Evolutionary conservation across 1,140 invertebrate genomes (phyloP).

Genomic region (Sitobion miscanthi): DNA sequence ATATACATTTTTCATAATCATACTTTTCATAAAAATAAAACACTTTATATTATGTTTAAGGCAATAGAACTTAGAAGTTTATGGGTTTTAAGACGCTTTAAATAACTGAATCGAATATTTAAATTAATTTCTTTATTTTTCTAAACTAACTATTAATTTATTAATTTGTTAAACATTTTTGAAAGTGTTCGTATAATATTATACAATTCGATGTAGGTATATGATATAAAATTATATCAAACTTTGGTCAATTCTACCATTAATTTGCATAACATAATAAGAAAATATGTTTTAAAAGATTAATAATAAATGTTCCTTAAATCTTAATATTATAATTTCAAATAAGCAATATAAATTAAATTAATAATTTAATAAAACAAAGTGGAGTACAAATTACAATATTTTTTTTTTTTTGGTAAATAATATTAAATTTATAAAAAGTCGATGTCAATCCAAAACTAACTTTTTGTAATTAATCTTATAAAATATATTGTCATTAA

Average conservation of each 20-base stretch:
- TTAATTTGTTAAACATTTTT: no score
- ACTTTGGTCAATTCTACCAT: no score
- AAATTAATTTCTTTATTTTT: neutral
- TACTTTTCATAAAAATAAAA: neutral
- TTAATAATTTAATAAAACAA: neutral
- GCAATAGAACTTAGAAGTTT: neutral
- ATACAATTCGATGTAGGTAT: no score
- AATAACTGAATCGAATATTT: neutral
- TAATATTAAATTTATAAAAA: neutral
- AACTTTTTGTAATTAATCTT: neutral
- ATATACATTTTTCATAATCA: neutral
- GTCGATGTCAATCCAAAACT: neutral
- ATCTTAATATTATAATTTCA: neutral
- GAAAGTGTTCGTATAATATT: no score
- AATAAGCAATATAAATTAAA: neutral
- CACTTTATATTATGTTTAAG: neutral
- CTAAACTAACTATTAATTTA: no score
- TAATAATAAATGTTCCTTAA: neutral
- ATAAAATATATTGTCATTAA: neutral
- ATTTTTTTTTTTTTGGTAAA: neutral
- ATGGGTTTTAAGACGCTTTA: neutral
- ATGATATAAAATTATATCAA: no score
- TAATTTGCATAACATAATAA: no score
- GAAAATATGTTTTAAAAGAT: no score
- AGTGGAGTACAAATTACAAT: neutral